Conservation (phyloP, 2,797 vertebrate genomes). For the Glossophaga mutica region DNA sequence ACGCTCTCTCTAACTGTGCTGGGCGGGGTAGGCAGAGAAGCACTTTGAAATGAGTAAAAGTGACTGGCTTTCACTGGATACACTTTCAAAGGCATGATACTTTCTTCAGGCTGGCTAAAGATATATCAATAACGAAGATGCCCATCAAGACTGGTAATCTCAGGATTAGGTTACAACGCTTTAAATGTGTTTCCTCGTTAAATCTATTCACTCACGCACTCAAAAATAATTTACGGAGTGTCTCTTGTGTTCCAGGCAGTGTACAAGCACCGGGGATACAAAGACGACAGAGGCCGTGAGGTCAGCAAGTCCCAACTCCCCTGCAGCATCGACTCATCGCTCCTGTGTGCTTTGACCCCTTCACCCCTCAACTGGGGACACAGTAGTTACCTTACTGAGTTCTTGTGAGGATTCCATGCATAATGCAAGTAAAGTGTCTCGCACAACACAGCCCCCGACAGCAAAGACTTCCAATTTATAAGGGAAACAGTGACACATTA, state of each 20-base stretch:
- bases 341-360: neutral
- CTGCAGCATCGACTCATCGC: neutral
- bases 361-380: neutral
- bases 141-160: neutral
- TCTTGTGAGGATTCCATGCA: neutral
- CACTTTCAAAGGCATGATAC: neutral
- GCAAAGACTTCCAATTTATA: neutral
- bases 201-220: neutral
- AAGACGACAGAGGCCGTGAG: neutral
- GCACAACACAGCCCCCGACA: neutral
- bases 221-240: neutral
- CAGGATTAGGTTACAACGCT: neutral
- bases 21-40: neutral
- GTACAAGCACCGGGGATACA: no score
- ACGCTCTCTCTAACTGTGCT: neutral
- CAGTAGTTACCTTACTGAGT: neutral
- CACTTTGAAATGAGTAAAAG: neutral
- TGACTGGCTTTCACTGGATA: neutral
- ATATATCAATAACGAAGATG: neutral
- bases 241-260: neutral
- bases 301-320: neutral
- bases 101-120: neutral
- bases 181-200: neutral
- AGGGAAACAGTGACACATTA: neutral
- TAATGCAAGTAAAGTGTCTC: neutral